Base-by-base conservation (phyloP, 30 jellyfish, hydroid and myxozoan species). In the Aurelia aurita complex sp. Pacific region DNA sequence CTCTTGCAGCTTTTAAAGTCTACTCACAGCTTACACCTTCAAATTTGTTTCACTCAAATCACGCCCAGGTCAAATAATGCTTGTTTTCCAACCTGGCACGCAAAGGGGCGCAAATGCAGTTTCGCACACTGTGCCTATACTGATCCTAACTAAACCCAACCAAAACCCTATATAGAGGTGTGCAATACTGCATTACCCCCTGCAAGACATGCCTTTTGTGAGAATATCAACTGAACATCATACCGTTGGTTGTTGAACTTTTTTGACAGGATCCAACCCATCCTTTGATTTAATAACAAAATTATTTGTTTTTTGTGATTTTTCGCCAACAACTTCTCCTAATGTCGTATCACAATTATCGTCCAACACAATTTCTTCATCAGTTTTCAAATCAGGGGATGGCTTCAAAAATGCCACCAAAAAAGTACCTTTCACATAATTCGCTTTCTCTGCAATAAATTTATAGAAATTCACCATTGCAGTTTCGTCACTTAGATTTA, bases 371-470 rank as follows among this genome's bases (percentile, higher is more conserved):
- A 81, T 73, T 38, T 81, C 97, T 79, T 81, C 90, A 19, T 66
- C 80, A 3, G 85, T 52, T 72, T 81, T 79, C 16, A 82, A 82
- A 46, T 88, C 90, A 33, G 35, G 10, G 3, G 80, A 43, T 8
- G 96, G 88, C 88, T 88, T 90, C 64, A 83, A 38, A 69, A 85
- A 90, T 11, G 81, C 59, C 80, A 90, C 62, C 23, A 51, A 35
- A 57, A 90, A 82, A 5, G 91, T 16, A 19, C 64, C 84, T 55
- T 10, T 38, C 11, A 46, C 83, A 60, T 76, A 82, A 19, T 69
- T 60, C 10, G 87, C 76, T 16, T 77, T 76, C 18, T 81, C 94
- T 12, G 95, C 97, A 3, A 90, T 82, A 40, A 82, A 17, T 32
- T 81, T 46, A 59, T 82, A 90, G 12, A 90, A 77, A 11, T 66